Percentiles rank a stretch among this genome's conserved stretches.
Conservation (phyloP, 2,888 invertebrate species). For the Leucoptera coffeella region DNA sequence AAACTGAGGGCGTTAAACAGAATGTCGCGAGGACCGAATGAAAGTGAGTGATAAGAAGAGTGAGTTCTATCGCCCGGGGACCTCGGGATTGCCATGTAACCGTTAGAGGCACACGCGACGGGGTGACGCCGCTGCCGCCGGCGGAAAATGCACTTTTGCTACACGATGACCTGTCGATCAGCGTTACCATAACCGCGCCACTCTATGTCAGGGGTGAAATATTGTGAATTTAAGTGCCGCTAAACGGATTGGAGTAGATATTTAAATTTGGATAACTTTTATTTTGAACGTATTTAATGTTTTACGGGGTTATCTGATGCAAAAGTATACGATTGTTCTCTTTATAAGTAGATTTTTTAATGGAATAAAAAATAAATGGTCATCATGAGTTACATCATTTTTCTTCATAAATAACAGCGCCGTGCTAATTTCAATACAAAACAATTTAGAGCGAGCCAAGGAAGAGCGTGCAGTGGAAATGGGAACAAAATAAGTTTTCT, state of each 20-base stretch:
- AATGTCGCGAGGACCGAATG: not conserved
- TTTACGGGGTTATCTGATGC: too few species aligned
- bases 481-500: constrained; percentile 3
- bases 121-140: constrained; percentile 30
- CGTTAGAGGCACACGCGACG: constrained; percentile 27
- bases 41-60: not conserved
- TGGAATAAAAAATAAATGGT: too few species aligned
- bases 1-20: not conserved
- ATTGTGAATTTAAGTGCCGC: constrained; percentile 21
- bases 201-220: constrained; percentile 12
- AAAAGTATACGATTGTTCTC: too few species aligned
- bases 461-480: too few species aligned
- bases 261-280: too few species aligned
- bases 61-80: constrained; percentile 12
- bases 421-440: too few species aligned
- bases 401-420: too few species aligned
- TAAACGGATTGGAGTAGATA: too few species aligned
- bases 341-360: too few species aligned
- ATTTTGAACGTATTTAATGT: too few species aligned
- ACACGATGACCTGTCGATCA: constrained; percentile 41
- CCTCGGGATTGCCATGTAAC: constrained; percentile 45
- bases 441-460: too few species aligned
- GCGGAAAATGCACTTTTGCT: constrained; percentile 47
- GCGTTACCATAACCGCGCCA: constrained; percentile 23
- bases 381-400: too few species aligned